Base-by-base conservation (phyloP, 2,888 invertebrate species). In the Erebia aethiops region DNA sequence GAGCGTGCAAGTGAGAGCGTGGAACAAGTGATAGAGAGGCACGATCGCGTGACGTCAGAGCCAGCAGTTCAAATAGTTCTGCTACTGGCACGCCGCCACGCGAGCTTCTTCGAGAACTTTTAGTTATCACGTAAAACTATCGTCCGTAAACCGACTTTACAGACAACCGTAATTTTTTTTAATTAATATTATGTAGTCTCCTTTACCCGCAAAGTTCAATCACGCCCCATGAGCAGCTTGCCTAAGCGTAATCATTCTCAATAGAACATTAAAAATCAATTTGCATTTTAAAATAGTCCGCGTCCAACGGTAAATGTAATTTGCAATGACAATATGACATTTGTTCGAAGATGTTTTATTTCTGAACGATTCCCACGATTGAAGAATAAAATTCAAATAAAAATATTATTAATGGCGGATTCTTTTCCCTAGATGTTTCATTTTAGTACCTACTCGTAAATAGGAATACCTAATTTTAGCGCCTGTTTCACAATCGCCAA, bases 191-290 rank as follows among this genome's bases (percentile, higher is more conserved):
- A 11, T 43, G 26, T 43, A 43, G 43, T 43, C 10, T 49, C 49
- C 49, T 49, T 49, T 5, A n/a, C 14, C n/a, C 0, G 14, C 1
- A 54, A 54, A 54, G 54, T 1, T 54, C 54, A 54, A 54, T 54
- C 54, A 18, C 10, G 43, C 18, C 16, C 43, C 43, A 16, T 61
- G 16, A 43, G 43, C 0, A 61, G 16, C 61, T 11, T 13, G 16
- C 41, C n/a, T 63, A 51, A 63, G n/a, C 51, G 64, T 41, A 41
- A 54, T 65, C 35, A 65, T 65, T 65, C 54, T 52, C 16, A 7
- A 51, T n/a, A 64, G 76, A 71, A 80, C 85, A 87, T 86, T 85
- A 86, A 85, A 87, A 87, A 84, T 81, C 84, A 83, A 82, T 87
- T 86, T 83, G 77, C 75, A 77, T 77, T 76, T 78, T 75, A 75